phyloP scores from a whole-genome alignment of 2,888 invertebrate genomes.

The Rhagonycha lutea region DNA sequence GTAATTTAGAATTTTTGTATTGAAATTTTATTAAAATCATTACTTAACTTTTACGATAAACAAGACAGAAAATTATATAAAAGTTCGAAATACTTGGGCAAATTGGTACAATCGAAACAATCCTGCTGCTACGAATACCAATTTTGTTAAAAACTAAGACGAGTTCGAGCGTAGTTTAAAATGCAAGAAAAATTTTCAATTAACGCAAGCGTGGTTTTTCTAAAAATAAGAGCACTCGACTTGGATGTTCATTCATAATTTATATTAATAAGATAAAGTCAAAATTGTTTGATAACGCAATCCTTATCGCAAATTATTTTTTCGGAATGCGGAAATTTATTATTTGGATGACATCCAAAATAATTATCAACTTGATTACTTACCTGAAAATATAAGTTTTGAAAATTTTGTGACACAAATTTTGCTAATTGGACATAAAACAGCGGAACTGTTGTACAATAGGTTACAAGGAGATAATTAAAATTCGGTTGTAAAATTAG shows the following conservation, averaged over 20 bases:
- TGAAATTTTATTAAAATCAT: neutral
- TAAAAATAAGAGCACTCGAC: neutral
- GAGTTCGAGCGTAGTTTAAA: neutral
- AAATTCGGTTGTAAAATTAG: neutral
- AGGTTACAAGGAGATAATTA: no score
- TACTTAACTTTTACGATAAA: neutral
- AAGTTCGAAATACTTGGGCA: neutral
- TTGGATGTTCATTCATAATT: neutral
- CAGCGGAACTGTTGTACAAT: no score
- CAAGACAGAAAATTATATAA: neutral
- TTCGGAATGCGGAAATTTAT: neutral
- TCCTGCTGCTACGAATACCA: neutral
- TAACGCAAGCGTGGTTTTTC: neutral
- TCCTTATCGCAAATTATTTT: neutral
- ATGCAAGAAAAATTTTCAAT: neutral
- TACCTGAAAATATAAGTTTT: neutral
- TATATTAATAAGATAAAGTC: neutral
- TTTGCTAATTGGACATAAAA: neutral
- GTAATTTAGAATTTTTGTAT: neutral
- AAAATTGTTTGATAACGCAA: neutral
- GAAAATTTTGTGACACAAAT: neutral
- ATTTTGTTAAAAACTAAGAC: neutral
- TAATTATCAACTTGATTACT: conserved; percentile 14
- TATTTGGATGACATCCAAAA: conserved; percentile 17
- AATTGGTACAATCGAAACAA: neutral